Conservation (phyloP, 2,888 invertebrate species). For the Brachyptera risi region DNA sequence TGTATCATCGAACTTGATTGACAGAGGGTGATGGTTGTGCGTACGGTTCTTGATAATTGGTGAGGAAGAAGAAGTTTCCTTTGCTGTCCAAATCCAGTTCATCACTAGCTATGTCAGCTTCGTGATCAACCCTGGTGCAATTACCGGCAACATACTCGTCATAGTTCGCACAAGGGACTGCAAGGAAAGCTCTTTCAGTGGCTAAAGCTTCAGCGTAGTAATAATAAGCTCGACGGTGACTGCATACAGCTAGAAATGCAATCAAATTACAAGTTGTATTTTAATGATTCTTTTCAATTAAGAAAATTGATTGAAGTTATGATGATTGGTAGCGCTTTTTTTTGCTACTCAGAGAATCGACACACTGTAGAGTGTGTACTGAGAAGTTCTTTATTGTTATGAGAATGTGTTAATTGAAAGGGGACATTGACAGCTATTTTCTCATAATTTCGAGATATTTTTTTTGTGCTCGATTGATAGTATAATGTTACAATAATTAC, state of each 20-base stretch:
- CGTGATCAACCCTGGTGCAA: neutral
- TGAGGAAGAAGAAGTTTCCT: conserved; percentile 21
- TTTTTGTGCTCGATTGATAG: too few species aligned
- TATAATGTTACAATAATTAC: too few species aligned
- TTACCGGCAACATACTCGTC: conserved; percentile 31
- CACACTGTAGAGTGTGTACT: too few species aligned
- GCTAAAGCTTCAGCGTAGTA: conserved; percentile 39
- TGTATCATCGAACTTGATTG: conserved; percentile 4
- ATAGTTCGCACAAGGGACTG: conserved; percentile 35
- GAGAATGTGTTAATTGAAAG: too few species aligned
- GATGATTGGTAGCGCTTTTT: too few species aligned
- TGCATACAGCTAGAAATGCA: conserved; percentile 36
- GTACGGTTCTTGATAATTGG: conserved; percentile 19
- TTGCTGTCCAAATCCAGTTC: conserved; percentile 22
- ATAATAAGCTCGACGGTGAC: conserved; percentile 40
- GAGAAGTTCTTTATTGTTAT: too few species aligned
- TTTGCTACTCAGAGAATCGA: too few species aligned
- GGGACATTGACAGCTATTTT: too few species aligned
- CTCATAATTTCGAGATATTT: too few species aligned
- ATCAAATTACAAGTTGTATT: too few species aligned
- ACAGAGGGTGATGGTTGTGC: neutral
- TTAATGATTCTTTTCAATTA: too few species aligned
- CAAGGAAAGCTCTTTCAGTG: conserved; percentile 35
- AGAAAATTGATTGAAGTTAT: too few species aligned
- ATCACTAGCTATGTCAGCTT: neutral